These are phyloP conservation scores for Cepphus grylle DNA, from an alignment of 2,113 vertebrate species.

Conservation along the genomic window DNA sequence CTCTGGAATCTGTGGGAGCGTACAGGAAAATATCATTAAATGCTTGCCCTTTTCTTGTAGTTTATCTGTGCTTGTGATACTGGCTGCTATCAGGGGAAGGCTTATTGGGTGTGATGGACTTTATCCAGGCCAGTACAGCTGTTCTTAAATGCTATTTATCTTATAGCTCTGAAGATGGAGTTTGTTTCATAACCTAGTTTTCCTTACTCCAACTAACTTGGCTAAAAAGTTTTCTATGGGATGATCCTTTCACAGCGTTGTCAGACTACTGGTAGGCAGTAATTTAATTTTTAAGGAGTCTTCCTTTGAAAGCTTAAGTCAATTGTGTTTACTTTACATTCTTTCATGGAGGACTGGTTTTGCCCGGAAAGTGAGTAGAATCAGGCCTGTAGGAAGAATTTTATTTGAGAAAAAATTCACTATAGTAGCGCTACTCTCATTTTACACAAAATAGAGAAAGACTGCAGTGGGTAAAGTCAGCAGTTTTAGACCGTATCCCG, in stretches of 20 bases:
- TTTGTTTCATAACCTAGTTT: not conserved
- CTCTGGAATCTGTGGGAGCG: not conserved
- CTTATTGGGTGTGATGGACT: not conserved
- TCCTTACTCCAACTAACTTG: not conserved
- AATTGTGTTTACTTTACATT: not conserved
- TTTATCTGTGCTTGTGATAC: not conserved
- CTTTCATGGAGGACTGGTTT: not conserved
- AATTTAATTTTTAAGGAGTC: not conserved
- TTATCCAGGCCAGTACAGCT: conserved; percentile 18
- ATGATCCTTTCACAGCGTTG: not conserved
- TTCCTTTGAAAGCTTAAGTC: not conserved
- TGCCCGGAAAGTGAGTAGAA: not conserved
- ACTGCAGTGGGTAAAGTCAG: not conserved
- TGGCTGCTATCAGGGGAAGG: not conserved
- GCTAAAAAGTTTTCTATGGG: not conserved
- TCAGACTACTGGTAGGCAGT: not conserved
- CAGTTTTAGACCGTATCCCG: not conserved
- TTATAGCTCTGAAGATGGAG: not conserved
- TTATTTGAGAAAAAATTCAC: not conserved
- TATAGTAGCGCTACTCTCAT: not conserved
- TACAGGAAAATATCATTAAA: not conserved
- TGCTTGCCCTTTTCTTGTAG: not conserved
- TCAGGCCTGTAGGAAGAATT: not conserved
- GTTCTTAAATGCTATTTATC: not conserved
- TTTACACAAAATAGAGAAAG: not conserved